These are phyloP conservation scores for Plusia festucae DNA, from an alignment of 2,888 invertebrate species.

Conservation along the genomic window DNA sequence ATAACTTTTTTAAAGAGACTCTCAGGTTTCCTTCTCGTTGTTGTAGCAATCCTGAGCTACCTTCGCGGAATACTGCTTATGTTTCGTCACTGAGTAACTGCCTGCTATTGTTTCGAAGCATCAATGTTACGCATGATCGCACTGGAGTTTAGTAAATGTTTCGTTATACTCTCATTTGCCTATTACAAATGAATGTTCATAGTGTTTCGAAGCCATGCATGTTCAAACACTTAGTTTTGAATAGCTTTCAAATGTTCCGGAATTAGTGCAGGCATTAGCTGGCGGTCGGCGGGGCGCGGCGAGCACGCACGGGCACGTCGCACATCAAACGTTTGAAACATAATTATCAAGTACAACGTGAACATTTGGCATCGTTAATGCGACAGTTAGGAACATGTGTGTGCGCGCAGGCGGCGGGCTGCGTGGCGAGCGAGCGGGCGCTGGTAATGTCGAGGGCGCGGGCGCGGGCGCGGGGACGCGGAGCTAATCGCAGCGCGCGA, in stretches of 20 bases:
- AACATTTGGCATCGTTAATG: conserved; percentile 44
- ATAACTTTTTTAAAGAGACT: too few species aligned
- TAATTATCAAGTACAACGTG: conserved; percentile 43
- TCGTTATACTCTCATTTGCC: background rate
- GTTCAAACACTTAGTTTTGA: conserved; percentile 21
- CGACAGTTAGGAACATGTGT: conserved; percentile 41
- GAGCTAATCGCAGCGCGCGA: conserved; percentile 50
- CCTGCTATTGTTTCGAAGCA: too few species aligned
- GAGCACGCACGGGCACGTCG: conserved; percentile 11
- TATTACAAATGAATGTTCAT: background rate
- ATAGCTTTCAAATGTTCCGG: conserved; percentile 24
- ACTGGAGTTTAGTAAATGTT: background rate
- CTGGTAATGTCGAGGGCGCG: background rate
- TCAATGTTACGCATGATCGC: too few species aligned
- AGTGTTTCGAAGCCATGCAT: conserved; percentile 3
- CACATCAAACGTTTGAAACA: conserved; percentile 49
- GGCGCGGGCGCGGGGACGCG: background rate
- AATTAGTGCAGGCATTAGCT: conserved; percentile 36
- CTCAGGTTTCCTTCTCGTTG: too few species aligned
- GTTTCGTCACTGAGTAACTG: too few species aligned
- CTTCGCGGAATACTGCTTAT: too few species aligned
- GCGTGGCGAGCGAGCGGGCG: conserved; percentile 5
- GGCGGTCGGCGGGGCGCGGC: conserved; percentile 28
- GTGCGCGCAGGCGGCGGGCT: conserved; percentile 8
- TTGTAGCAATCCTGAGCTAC: too few species aligned